These are phyloP conservation scores for Zosterops pallidus DNA, from an alignment of 2,113 vertebrate genomes.

Conservation along the genomic window DNA sequence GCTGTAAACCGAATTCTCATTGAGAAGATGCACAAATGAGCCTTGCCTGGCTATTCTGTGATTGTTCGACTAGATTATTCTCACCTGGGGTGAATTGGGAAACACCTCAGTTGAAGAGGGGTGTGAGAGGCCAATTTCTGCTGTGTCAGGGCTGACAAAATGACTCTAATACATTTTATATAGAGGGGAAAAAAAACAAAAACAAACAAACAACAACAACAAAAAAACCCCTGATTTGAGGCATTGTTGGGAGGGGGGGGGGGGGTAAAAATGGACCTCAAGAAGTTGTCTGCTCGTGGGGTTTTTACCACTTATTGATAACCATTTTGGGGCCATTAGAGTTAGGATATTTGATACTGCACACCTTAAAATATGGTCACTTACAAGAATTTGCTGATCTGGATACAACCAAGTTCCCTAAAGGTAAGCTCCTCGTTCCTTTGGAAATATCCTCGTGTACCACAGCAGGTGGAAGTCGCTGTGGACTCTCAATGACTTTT, in stretches of 20 bases:
- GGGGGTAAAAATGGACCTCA: too few relatives aligned
- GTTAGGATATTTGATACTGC: background rate
- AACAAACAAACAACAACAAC: too few relatives aligned
- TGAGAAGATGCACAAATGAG: background rate
- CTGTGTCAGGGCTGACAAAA: background rate
- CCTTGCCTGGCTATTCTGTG: background rate
- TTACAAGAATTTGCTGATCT: background rate
- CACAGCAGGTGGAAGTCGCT: rapidly evolving
- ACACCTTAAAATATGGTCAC: background rate
- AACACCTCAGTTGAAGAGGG: background rate
- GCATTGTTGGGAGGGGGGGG: rapidly evolving
- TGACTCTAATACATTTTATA: rapidly evolving
- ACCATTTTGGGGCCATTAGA: rapidly evolving
- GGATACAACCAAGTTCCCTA: too few relatives aligned
- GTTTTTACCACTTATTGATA: background rate
- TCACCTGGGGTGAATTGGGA: background rate
- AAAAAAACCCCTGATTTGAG: background rate
- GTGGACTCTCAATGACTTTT: background rate
- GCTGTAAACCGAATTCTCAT: background rate
- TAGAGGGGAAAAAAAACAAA: background rate
- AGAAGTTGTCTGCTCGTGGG: background rate
- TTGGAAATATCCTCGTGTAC: background rate
- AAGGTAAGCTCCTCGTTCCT: background rate
- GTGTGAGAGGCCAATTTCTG: background rate
- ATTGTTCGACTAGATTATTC: background rate